These are phyloP conservation scores for Silurus asotus DNA, from an alignment of 2,113 vertebrate species.

Conservation along the genomic window DNA sequence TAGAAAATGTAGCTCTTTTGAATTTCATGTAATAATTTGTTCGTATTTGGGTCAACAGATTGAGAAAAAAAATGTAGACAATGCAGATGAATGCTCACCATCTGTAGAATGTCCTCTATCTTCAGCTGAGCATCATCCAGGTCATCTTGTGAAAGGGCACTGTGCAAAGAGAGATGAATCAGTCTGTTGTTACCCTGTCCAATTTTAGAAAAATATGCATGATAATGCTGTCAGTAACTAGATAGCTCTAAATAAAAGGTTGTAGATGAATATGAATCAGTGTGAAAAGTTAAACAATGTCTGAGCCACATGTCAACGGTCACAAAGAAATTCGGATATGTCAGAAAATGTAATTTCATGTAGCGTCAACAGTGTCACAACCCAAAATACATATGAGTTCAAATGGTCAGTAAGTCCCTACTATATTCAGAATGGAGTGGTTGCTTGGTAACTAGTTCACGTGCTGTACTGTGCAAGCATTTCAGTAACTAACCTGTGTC, in stretches of 20 bases:
- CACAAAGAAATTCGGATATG: not conserved
- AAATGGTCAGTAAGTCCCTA: not conserved
- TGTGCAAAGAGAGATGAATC: slow-evolving; percentile 54
- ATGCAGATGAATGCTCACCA: slow-evolving; percentile 74
- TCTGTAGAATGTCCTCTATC: slow-evolving; percentile 90
- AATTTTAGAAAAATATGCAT: not conserved
- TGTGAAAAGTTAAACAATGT: not conserved
- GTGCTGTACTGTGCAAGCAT: not conserved
- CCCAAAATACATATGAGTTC: not conserved
- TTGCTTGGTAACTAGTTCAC: slow-evolving; percentile 13
- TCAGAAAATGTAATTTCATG: not conserved
- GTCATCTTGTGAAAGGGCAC: slow-evolving; percentile 93
- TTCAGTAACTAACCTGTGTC: not conserved
- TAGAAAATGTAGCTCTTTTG: not conserved
- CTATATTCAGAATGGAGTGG: slow-evolving; percentile 18
- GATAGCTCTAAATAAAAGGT: not conserved
- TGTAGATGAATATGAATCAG: not conserved
- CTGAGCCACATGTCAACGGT: not conserved
- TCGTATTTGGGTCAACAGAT: not conserved
- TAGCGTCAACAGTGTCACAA: not conserved
- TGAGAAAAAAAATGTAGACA: not conserved
- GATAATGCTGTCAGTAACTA: not conserved
- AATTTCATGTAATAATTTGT: not conserved
- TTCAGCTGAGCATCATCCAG: slow-evolving; percentile 90
- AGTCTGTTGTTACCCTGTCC: not conserved